A percentile compares a stretch with the other conserved stretches of the same genome.
These are phyloP conservation scores for Pipistrellus pygmaeus DNA, from an alignment of 2,797 vertebrate genomes.

Conservation along the genomic window DNA sequence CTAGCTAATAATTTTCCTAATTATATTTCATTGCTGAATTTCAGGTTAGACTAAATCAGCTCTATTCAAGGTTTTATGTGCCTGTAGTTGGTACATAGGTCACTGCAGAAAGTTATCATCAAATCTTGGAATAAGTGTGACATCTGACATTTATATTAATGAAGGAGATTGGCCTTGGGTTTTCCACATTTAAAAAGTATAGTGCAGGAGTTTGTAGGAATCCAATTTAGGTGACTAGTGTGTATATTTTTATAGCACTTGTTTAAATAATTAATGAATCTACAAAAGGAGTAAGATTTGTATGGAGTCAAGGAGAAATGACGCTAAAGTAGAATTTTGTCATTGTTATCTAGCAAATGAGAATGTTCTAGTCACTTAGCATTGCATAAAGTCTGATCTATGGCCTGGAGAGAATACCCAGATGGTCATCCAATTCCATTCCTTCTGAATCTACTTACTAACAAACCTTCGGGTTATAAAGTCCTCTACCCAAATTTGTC, in stretches of 20 bases:
- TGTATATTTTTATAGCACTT: neutral
- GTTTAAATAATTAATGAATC: conserved; percentile 25
- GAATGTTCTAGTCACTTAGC: neutral
- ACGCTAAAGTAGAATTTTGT: neutral
- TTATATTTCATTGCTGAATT: neutral
- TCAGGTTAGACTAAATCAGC: conserved; percentile 34
- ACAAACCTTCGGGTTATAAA: neutral
- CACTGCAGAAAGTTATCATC: neutral
- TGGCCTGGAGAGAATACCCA: neutral
- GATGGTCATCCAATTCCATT: neutral
- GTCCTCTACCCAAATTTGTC: neutral
- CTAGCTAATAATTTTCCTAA: conserved; percentile 10
- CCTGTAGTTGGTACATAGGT: neutral
- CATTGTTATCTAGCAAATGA: neutral
- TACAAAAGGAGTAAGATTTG: neutral
- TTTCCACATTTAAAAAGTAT: neutral
- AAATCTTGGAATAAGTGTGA: neutral
- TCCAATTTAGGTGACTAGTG: neutral
- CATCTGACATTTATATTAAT: neutral
- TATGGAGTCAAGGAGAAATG: neutral
- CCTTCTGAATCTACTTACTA: neutral
- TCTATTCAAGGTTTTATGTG: neutral
- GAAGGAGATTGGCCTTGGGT: neutral
- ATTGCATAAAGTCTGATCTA: neutral
- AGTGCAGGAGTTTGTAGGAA: neutral